phyloP scores from a whole-genome alignment of 2,888 invertebrate genomes.

The Spatulosminthurus flaviceps region DNA sequence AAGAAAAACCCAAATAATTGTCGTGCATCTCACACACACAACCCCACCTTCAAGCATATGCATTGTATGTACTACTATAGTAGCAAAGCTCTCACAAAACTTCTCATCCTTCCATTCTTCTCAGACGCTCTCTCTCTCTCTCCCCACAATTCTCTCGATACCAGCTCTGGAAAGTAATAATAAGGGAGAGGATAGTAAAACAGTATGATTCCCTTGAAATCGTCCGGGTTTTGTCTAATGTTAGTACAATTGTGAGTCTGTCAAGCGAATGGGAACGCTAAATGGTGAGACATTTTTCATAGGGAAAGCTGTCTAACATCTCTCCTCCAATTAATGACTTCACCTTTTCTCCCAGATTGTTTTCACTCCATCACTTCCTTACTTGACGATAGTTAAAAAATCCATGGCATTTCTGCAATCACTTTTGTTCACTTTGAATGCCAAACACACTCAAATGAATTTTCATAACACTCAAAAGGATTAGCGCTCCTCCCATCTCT shows the following conservation, averaged over 20 bases:
- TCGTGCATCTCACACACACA: neutral
- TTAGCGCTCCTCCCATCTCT: neutral
- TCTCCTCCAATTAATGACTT: constrained; percentile 21
- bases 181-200: neutral
- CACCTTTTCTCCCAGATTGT: constrained; percentile 1
- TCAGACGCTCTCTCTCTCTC: neutral
- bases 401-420: constrained; percentile 1
- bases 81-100: neutral
- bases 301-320: neutral
- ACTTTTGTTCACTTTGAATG: constrained; percentile 21
- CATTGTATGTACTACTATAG: neutral
- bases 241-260: constrained; percentile 24
- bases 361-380: neutral
- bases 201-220: constrained; percentile 1
- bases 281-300: constrained; percentile 17
- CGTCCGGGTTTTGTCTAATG: constrained; percentile 16
- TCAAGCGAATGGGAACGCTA: constrained; percentile 13
- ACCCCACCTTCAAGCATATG: neutral
- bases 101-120: neutral
- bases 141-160: neutral
- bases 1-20: constrained; percentile 14
- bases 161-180: too few species aligned
- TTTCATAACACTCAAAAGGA: neutral
- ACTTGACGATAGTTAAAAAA: neutral
- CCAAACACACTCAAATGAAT: neutral